These are phyloP conservation scores for Protobothrops mucrosquamatus DNA, from an alignment of 2,113 vertebrate species.

Conservation along the genomic window DNA sequence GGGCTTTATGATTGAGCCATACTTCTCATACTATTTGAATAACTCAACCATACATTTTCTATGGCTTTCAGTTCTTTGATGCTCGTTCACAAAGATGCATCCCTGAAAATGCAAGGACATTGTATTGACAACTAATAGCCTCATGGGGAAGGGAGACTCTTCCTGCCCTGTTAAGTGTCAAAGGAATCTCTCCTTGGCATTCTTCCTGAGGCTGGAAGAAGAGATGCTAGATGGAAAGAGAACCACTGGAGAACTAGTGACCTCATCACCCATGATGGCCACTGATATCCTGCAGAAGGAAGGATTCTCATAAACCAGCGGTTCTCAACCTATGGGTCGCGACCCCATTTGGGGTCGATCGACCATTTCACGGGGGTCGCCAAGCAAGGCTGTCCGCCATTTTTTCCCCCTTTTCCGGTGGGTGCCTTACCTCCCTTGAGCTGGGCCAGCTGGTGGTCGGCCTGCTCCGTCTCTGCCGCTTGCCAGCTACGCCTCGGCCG, in stretches of 20 bases:
- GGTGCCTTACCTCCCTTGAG: no score
- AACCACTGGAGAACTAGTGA: background rate
- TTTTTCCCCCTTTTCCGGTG: no score
- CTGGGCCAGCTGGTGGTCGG: no score
- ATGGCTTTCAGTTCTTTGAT: background rate
- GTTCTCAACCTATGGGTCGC: no score
- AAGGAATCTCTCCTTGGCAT: background rate
- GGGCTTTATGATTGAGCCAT: background rate
- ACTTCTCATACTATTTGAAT: background rate
- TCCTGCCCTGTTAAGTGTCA: background rate
- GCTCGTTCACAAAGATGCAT: background rate
- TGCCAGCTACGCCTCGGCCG: no score
- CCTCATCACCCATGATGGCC: background rate
- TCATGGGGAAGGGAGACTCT: background rate
- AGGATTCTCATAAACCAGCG: background rate
- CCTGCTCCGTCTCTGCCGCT: no score
- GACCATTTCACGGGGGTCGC: no score
- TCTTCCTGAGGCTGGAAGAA: background rate
- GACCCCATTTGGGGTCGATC: no score
- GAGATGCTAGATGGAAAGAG: background rate
- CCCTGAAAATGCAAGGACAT: background rate
- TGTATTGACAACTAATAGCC: background rate
- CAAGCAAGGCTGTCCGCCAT: no score
- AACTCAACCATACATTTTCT: background rate
- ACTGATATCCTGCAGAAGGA: background rate